These are phyloP conservation scores for Botia kubotai DNA, from an alignment of 2,797 vertebrate genomes.

Conservation along the genomic window DNA sequence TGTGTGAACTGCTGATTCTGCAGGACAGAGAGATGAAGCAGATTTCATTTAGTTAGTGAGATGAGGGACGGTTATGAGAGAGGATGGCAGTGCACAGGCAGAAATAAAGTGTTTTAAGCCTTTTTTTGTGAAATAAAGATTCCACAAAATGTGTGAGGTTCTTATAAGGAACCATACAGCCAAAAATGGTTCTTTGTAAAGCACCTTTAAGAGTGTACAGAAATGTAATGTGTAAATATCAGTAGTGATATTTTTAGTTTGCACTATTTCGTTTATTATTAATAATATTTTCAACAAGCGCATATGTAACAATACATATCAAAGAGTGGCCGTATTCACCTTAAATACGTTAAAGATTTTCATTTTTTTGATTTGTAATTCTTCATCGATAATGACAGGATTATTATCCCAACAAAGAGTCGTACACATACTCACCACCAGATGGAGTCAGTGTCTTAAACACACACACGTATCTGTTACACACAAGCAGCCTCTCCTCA, in stretches of 20 bases:
- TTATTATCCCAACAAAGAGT: neutral
- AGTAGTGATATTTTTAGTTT: neutral
- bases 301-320: neutral
- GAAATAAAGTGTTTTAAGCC: neutral
- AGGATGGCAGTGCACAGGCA: neutral
- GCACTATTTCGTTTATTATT: neutral
- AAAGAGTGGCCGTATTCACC: too few species aligned
- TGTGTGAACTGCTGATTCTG: constrained; percentile 31
- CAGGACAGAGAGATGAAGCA: neutral
- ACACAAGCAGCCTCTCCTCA: neutral
- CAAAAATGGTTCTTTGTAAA: too few species aligned
- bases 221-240: too few species aligned
- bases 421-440: constrained; percentile 36
- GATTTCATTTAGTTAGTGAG: neutral
- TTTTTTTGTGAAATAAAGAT: neutral
- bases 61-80: neutral
- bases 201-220: too few species aligned
- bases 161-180: too few species aligned
- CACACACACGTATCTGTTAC: constrained; percentile 13
- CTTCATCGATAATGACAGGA: neutral
- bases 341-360: too few species aligned
- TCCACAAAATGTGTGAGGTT: too few species aligned
- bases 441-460: constrained; percentile 44
- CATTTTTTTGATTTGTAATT: too few species aligned
- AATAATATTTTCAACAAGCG: neutral